Conservation (phyloP, 2,797 vertebrate species). For the Helostoma temminkii region DNA sequence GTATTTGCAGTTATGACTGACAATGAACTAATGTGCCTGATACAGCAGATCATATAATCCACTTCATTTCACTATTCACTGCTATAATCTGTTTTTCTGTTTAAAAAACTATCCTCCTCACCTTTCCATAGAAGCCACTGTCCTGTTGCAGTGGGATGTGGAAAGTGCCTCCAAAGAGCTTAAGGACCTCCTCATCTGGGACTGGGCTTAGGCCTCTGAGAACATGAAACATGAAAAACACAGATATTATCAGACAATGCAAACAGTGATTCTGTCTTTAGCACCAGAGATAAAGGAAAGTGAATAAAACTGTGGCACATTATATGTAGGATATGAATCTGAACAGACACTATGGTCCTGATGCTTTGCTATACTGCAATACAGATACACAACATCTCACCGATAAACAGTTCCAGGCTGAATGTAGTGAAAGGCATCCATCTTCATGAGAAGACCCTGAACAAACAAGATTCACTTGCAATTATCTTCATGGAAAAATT, state of each 20-base stretch:
- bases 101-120: conserved; percentile 43
- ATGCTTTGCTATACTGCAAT: neutral
- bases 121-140: conserved; percentile 92
- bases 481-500: neutral
- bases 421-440: conserved; percentile 92
- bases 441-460: conserved; percentile 90
- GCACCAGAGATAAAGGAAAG: neutral
- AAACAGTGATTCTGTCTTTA: neutral
- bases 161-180: conserved; percentile 86
- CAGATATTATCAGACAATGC: neutral
- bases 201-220: conserved; percentile 86
- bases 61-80: no score
- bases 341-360: neutral
- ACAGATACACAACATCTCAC: conserved; percentile 62
- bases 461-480: neutral
- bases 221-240: conserved; percentile 29
- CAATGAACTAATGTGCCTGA: neutral
- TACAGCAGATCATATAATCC: neutral
- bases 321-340: neutral
- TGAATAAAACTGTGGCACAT: neutral
- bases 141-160: conserved; percentile 88
- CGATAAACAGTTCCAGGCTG: conserved; percentile 88
- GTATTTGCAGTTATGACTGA: neutral
- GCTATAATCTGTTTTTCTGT: no score
- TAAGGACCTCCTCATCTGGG: conserved; percentile 86